These are phyloP conservation scores for Acromyrmex charruanus DNA, from an alignment of 1,140 invertebrate species.

Conservation along the genomic window DNA sequence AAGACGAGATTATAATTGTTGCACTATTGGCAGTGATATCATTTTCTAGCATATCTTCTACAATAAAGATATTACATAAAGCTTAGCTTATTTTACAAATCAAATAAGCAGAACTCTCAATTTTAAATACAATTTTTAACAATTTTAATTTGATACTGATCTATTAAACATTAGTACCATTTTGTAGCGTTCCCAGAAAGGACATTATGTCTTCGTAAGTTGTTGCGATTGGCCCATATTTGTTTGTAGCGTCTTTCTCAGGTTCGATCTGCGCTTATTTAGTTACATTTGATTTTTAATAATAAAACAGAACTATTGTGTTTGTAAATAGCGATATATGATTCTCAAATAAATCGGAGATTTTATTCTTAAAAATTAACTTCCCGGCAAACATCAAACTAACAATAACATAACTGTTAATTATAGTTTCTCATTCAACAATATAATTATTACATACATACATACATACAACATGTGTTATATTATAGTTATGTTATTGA, in stretches of 20 bases:
- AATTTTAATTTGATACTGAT: neutral
- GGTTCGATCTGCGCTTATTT: conserved; percentile 73
- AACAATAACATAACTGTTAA: no score
- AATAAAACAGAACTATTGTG: conserved; percentile 10
- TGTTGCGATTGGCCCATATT: conserved; percentile 58
- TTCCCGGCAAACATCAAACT: neutral
- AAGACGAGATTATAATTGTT: conserved; percentile 1
- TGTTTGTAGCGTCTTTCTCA: conserved; percentile 76
- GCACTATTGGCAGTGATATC: neutral
- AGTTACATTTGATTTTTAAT: conserved; percentile 7
- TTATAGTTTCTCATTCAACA: no score
- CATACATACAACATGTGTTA: no score
- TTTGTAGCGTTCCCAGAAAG: conserved; percentile 78
- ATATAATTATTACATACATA: no score
- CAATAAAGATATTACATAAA: conserved; percentile 12
- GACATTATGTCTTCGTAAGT: conserved; percentile 84
- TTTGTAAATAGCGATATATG: conserved; percentile 31
- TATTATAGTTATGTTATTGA: no score
- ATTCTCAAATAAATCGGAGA: neutral
- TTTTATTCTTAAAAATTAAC: conserved; percentile 30
- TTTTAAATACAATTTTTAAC: conserved; percentile 19
- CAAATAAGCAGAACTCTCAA: neutral
- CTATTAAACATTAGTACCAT: conserved; percentile 60
- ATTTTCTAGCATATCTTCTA: neutral
- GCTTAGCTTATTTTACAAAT: neutral